These are phyloP conservation scores for Calidris pugnax DNA, from an alignment of 2,113 vertebrate genomes.

Conservation along the genomic window DNA sequence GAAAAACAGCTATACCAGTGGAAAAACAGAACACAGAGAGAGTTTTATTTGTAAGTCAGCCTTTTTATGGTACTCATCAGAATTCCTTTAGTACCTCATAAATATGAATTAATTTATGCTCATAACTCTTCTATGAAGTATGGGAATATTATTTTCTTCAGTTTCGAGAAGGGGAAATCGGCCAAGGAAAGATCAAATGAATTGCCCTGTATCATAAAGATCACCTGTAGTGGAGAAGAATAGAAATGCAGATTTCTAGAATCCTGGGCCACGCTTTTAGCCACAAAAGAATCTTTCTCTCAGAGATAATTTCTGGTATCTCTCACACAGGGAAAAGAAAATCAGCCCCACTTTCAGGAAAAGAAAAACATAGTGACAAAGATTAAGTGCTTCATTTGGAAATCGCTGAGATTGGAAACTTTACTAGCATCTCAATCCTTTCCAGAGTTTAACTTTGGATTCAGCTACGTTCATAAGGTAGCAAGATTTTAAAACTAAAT, in stretches of 20 bases:
- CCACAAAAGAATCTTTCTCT: background rate
- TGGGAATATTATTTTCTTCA: background rate
- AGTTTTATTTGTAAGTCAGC: conserved; percentile 10
- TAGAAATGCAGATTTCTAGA: background rate
- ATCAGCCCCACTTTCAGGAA: background rate
- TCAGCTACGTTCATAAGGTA: background rate
- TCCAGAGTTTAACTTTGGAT: background rate
- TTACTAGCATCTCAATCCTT: too few species aligned
- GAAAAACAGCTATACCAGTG: conserved; percentile 19
- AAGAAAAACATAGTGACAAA: background rate
- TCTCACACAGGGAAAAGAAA: background rate
- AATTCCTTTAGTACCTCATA: conserved; percentile 14
- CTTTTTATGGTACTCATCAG: conserved; percentile 11
- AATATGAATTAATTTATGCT: conserved; percentile 35
- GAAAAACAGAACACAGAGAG: background rate
- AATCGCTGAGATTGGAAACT: background rate
- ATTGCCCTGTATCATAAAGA: background rate
- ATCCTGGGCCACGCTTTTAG: background rate
- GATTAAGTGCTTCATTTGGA: background rate
- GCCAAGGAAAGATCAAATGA: background rate
- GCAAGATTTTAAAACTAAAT: background rate
- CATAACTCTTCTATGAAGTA: background rate
- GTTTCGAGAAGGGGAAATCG: background rate
- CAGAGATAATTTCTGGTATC: background rate
- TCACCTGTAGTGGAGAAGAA: background rate